Evolutionary conservation across 2,797 vertebrate genomes (phyloP), one percentile per base, ranked within the genome.

Genomic region (Leuciscus waleckii): DNA sequence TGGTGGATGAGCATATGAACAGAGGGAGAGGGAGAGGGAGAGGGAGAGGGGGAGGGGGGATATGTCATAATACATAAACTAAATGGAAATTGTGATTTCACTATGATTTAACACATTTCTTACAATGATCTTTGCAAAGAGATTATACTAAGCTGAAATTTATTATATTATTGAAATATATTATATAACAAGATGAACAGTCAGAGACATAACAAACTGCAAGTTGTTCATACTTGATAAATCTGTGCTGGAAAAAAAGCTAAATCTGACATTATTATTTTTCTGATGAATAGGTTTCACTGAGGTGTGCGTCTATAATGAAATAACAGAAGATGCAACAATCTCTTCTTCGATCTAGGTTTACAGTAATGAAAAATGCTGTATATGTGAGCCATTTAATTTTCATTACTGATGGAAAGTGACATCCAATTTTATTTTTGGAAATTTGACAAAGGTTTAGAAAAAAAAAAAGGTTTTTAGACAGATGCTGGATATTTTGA

Each of bases 161-260:
- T 43, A 56, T 69, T 67, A 43, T 61, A 29, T 14, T 63, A 63
- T 32, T 65, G 29, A 32, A 65, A 32, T 32, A 29, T n/a, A n/a
- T 58, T 58, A 13, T 32, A 32, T 65, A 65, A 65, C 16, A 32
- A 39, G 35, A 68, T 35, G 5, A 58, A 84, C 41, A 79, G 58
- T 61, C 75, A 63, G 35, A 79, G 39, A 79, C 19, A 69, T 49
- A 73, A 43, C 71, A 43, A 51, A 46, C 54, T 80, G 41, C 67
- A 80, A 73, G 29, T 74, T 35, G 49, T 80, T 74, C 56, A 85
- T 80, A 74, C 41, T 74, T 85, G 70, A 80, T 85, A 80, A 35
- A 74, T 65, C 68, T 26, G 29, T 26, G 16, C 41, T 41, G 9
- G n/a, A 8, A 51, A 39, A 73, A 29, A 75, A 81, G 16, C 35